These are phyloP conservation scores for Limosa lapponica DNA, from an alignment of 2,797 vertebrate genomes.

Conservation along the genomic window DNA sequence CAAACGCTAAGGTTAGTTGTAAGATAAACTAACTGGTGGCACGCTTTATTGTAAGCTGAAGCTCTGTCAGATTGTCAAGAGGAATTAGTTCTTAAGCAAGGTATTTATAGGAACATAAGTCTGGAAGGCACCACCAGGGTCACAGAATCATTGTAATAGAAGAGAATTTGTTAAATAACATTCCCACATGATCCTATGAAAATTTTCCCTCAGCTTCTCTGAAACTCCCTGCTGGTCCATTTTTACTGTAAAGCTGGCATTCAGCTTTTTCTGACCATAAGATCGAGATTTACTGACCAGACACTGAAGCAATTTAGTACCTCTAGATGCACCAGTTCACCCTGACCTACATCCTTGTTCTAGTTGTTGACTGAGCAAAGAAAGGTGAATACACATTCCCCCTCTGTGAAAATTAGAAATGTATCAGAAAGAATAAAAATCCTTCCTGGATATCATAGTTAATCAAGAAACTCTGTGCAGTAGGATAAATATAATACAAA, in stretches of 20 bases:
- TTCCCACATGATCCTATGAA: not conserved
- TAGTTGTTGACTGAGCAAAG: not conserved
- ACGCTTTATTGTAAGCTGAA: not conserved
- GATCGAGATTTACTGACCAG: conserved; percentile 29
- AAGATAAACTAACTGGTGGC: conserved; percentile 34
- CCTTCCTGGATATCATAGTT: not conserved
- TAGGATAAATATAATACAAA: not conserved
- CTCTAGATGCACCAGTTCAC: not conserved
- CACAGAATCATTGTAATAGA: conserved; percentile 34
- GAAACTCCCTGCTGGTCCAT: not conserved
- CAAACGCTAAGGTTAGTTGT: not conserved
- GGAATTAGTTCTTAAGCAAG: conserved; percentile 57
- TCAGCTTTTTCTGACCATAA: not conserved
- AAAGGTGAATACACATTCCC: not conserved
- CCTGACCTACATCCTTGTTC: conserved; percentile 15
- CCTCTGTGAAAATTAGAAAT: not conserved
- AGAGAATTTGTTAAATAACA: conserved; percentile 47
- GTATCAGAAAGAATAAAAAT: not conserved
- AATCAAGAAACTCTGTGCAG: not conserved
- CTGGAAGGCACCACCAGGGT: conserved; percentile 47
- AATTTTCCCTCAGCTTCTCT: not conserved
- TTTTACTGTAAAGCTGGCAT: conserved; percentile 10
- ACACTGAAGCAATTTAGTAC: conserved; percentile 18
- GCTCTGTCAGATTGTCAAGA: conserved; percentile 45
- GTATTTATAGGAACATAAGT: conserved; percentile 62